Base-by-base conservation (phyloP, 2,797 vertebrate genomes). In the Tinamus major region DNA sequence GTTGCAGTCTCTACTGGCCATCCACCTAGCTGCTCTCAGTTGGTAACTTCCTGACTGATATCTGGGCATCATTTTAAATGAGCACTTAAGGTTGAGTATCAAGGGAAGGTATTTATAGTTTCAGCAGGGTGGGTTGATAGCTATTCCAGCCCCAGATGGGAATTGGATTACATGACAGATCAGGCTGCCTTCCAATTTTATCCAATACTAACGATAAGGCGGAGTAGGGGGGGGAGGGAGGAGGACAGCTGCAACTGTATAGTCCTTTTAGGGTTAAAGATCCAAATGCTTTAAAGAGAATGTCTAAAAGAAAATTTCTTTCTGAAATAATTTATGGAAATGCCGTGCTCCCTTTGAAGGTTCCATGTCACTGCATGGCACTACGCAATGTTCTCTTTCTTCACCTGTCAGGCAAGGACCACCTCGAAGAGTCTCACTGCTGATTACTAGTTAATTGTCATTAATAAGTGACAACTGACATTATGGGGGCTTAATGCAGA, bases 381-480 rank as follows among this genome's bases (percentile, higher is more conserved):
- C 97, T 96, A 95, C 81, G 96, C 97, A 95, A 93, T 97, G 97
- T 98, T 98, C 97, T 97, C 96, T 98, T 98, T 98, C 97, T 98
- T 98, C 97, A 98, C 97, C 98, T 98, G 98, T 98, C 98, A 98
- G 97, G 96, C 96, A 90, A 97, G 97, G 97, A 98, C 97, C 98
- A 98, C 97, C 97, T 98, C 98, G 97, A 98, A 98, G 97, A 97
- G 97, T 98, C 97, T 97, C 97, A 97, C 97, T 96, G 98, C 98
- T 98, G 98, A 98, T 98, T 98, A 98, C 98, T 98, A 98, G 98
- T 98, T 98, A 98, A 98, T 98, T 98, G 98, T 98, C 98, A 98
- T 98, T 98, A 98, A 98, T 98, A 98, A 98, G 98, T 98, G 98
- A 98, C 98, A 98, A 98, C 97, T 98, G 98, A 98, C 97, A 98